Evolutionary conservation across 1,140 invertebrate species (phyloP).

Genomic region (Dendroctonus ponderosae): DNA sequence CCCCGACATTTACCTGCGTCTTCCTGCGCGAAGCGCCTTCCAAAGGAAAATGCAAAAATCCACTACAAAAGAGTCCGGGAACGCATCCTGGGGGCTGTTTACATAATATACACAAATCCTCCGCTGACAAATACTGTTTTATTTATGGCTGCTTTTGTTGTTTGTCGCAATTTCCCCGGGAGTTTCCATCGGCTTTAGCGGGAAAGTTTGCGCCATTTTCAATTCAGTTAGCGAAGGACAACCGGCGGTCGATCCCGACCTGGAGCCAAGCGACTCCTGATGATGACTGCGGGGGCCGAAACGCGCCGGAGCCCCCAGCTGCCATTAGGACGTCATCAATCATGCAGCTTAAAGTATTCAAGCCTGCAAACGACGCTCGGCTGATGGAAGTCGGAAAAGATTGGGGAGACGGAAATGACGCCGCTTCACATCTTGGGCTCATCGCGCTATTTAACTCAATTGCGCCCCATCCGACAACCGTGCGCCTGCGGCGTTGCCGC

Average conservation of each 20-base stretch:
- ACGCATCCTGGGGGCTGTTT: conserved; percentile 20
- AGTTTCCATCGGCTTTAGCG: conserved; percentile 32
- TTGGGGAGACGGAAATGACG: too few species aligned
- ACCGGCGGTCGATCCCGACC: conserved; percentile 4
- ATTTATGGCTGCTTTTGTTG: conserved; percentile 37
- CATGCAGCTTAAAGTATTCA: too few species aligned
- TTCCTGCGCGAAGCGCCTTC: neutral
- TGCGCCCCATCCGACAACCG: too few species aligned
- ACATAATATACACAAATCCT: conserved; percentile 39
- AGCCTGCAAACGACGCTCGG: too few species aligned
- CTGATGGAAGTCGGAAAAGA: too few species aligned
- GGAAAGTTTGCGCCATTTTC: conserved; percentile 21
- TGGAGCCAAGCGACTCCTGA: neutral
- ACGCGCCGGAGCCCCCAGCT: too few species aligned
- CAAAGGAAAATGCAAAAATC: conserved; percentile 20
- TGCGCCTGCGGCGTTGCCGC: too few species aligned
- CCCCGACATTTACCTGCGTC: neutral
- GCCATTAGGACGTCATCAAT: too few species aligned
- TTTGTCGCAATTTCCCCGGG: conserved; percentile 33
- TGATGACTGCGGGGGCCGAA: too few species aligned
- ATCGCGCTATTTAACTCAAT: too few species aligned
- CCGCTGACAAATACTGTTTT: conserved; percentile 35
- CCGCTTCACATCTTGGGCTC: too few species aligned
- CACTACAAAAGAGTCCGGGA: conserved; percentile 22
- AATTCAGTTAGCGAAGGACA: conserved; percentile 3